A percentile compares a stretch with the other conserved stretches of the same genome.
phyloP scores from a whole-genome alignment of 2,888 invertebrate genomes.

The Agonopterix alstromeriana region DNA sequence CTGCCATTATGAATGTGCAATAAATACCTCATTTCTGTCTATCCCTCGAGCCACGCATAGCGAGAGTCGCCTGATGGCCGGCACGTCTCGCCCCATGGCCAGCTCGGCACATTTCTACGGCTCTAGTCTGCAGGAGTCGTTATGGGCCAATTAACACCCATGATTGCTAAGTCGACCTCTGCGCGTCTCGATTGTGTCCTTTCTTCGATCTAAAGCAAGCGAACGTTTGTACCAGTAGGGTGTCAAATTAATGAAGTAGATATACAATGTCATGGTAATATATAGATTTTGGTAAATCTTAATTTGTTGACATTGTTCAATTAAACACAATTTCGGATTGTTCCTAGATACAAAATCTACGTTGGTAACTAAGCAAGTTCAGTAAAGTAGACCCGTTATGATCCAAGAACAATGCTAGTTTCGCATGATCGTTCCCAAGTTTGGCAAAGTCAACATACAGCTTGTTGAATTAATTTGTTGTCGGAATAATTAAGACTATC shows the following conservation, averaged over 20 bases:
- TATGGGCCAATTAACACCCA: slow-evolving; percentile 51
- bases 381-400: too few species aligned
- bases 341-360: too few species aligned
- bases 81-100: slow-evolving; percentile 48
- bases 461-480: not conserved
- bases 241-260: too few species aligned
- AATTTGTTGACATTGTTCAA: too few species aligned
- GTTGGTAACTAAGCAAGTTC: too few species aligned
- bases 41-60: slow-evolving; percentile 36
- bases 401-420: too few species aligned
- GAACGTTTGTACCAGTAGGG: too few species aligned
- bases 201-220: slow-evolving; percentile 4
- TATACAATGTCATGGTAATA: too few species aligned
- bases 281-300: too few species aligned
- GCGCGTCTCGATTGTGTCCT: slow-evolving; percentile 20
- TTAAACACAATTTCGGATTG: too few species aligned
- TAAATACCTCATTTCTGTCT: slow-evolving; percentile 41
- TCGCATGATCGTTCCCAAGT: not conserved
- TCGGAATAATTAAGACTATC: slow-evolving; percentile 1
- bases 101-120: slow-evolving; percentile 25
- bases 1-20: not conserved
- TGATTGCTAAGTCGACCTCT: slow-evolving; percentile 46
- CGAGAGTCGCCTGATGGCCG: slow-evolving; percentile 43
- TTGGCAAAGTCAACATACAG: not conserved
- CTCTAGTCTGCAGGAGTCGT: slow-evolving; percentile 19